These are phyloP conservation scores for Cyphomyrus plagiostoma DNA, from an alignment of 2,113 vertebrate genomes.

Conservation along the genomic window DNA sequence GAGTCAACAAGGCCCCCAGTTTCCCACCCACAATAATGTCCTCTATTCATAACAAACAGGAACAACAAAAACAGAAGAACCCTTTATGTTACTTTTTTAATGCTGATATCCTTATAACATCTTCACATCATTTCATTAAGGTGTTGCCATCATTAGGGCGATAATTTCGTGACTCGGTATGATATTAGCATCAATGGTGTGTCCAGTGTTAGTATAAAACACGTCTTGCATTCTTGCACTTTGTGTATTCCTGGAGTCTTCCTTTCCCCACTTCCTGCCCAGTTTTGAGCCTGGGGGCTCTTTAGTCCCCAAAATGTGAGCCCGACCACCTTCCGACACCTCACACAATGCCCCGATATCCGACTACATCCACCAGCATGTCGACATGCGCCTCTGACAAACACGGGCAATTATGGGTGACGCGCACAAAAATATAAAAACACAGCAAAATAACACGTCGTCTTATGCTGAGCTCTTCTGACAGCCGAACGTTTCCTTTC, in stretches of 20 bases:
- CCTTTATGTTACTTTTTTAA: constrained; percentile 67
- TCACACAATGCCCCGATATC: neutral
- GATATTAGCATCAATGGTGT: neutral
- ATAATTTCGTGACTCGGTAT: constrained; percentile 54
- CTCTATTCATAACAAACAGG: constrained; percentile 17
- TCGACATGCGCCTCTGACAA: neutral
- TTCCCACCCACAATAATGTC: constrained; percentile 4
- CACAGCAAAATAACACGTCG: neutral
- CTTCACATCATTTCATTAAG: constrained; percentile 69
- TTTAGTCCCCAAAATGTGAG: neutral
- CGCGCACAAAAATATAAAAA: neutral
- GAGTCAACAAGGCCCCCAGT: neutral
- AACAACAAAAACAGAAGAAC: constrained; percentile 26
- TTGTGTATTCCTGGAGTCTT: neutral
- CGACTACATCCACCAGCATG: neutral
- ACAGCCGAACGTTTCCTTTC: neutral
- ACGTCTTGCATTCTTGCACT: neutral
- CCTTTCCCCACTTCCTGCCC: neutral
- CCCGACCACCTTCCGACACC: neutral
- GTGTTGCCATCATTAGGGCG: constrained; percentile 63
- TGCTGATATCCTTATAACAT: constrained; percentile 59
- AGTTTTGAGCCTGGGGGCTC: neutral
- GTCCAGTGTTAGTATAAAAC: neutral
- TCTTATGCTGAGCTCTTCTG: neutral
- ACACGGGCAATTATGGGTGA: constrained; percentile 2